Conservation (phyloP, 2,113 vertebrate species). For the Thermophis baileyi region DNA sequence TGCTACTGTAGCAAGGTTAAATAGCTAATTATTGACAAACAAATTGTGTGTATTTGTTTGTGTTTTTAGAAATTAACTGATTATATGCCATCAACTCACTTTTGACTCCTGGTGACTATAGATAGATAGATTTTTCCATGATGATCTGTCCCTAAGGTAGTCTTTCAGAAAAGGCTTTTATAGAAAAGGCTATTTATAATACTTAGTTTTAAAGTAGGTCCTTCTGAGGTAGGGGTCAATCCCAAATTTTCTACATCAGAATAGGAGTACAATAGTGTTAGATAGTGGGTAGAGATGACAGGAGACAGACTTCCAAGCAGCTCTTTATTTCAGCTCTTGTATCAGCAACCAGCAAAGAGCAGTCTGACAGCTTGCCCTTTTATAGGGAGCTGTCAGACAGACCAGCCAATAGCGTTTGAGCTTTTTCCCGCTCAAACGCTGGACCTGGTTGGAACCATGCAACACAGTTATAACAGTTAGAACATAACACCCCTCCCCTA, state of each 20-base stretch:
- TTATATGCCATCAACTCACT: background rate
- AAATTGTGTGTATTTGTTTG: background rate
- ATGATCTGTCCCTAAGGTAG: background rate
- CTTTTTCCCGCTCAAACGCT: too few relatives aligned
- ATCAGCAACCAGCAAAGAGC: too few relatives aligned
- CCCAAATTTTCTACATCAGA: background rate
- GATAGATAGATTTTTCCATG: background rate
- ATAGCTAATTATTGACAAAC: background rate
- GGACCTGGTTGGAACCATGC: too few relatives aligned
- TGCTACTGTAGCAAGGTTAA: background rate
- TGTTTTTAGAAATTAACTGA: background rate
- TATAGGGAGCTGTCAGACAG: too few relatives aligned
- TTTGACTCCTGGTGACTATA: background rate
- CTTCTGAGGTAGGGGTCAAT: background rate
- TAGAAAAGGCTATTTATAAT: background rate
- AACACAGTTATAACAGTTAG: too few relatives aligned
- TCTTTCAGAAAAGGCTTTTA: background rate
- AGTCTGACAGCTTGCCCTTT: too few relatives aligned
- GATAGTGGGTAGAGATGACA: too few relatives aligned
- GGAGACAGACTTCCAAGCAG: too few relatives aligned
- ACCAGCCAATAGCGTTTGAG: too few relatives aligned
- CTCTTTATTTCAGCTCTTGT: too few relatives aligned
- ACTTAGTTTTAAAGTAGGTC: background rate
- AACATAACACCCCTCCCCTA: too few relatives aligned
- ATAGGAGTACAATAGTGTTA: background rate